Conservation (phyloP, 2,113 vertebrate species). For the Prochilodus magdalenae region DNA sequence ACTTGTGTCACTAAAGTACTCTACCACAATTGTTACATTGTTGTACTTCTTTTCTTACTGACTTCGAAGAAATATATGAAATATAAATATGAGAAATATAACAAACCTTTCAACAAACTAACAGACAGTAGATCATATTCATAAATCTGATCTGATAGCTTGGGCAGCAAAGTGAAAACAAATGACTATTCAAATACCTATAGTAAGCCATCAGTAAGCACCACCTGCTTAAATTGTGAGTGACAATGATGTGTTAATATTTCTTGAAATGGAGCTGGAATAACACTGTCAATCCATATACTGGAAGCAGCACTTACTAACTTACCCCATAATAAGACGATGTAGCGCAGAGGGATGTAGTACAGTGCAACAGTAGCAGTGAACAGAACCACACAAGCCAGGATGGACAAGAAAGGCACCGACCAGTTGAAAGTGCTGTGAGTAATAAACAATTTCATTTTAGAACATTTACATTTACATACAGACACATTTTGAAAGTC, state of each 20-base stretch:
- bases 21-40: conserved; percentile 5
- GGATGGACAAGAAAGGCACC: conserved; percentile 87
- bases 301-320: conserved; percentile 21
- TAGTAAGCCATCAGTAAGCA: conserved; percentile 47
- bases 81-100: conserved; percentile 14
- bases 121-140: conserved; percentile 43
- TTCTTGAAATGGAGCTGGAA: conserved; percentile 32
- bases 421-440: conserved; percentile 96
- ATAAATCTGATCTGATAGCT: conserved; percentile 48
- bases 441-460: conserved; percentile 28
- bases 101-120: neutral
- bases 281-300: conserved; percentile 1
- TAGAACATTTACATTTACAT: neutral
- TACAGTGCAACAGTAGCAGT: conserved; percentile 80
- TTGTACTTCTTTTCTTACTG: neutral
- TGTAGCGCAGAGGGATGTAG: conserved; percentile 88
- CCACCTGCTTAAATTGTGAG: conserved; percentile 37
- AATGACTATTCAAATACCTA: conserved; percentile 47
- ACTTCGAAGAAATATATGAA: no score
- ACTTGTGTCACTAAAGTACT: no score
- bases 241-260: conserved; percentile 34
- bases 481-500: neutral
- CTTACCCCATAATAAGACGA: conserved; percentile 97
- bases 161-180: conserved; percentile 35
- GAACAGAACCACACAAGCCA: conserved; percentile 85